Base-by-base conservation (phyloP, 2,888 invertebrate species). In the Trichogramma dendrolimi region DNA sequence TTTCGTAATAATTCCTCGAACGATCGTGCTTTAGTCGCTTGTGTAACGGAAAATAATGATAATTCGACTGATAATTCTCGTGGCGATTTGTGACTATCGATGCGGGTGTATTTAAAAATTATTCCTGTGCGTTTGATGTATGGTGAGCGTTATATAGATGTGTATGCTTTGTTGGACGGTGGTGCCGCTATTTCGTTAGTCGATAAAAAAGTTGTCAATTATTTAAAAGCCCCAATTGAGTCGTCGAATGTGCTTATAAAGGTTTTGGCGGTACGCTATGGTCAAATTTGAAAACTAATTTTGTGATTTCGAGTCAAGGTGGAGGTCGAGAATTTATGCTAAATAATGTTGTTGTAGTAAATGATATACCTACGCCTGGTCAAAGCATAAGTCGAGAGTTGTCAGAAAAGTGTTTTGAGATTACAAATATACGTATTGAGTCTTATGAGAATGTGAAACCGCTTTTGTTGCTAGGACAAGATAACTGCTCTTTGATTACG, bases 391-490 rank as follows among this genome's bases (percentile, higher is more conserved):
- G 38, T 38, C 6, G 14, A 11, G 41, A 58, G 2, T 4, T 54
- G 6, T 14, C 40, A 5, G 39, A 53, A 11, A 42, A 11, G 6
- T 50, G 54, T 41, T 47, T 14, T 7, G 8, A 7, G 39, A n/a
- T 46, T n/a, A 55, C 47, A 4, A 44, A 38, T 38, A 48, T 62
- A 47, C 11, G 3, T n/a, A 47, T 55, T 40, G 44, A 51, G n/a
- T 55, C 58, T 5, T 62, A 59, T 46, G n/a, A n/a, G n/a, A 51
- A 47, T 8, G 51, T 6, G 11, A 5, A 40, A 0, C 62, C 58
- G n/a, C 8, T 46, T 8, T 27, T 62, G 11, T 11, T 62, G 2
- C 55, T 62, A 10, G 59, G 62, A 1, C 62, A 59, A 43, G 62
- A 62, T 38, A 58, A 62, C 44, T 39, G 10, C 6, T 4, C 27